Evolutionary conservation across 2,888 invertebrate species (phyloP).

Genomic region (Drosophila sordidula): DNA sequence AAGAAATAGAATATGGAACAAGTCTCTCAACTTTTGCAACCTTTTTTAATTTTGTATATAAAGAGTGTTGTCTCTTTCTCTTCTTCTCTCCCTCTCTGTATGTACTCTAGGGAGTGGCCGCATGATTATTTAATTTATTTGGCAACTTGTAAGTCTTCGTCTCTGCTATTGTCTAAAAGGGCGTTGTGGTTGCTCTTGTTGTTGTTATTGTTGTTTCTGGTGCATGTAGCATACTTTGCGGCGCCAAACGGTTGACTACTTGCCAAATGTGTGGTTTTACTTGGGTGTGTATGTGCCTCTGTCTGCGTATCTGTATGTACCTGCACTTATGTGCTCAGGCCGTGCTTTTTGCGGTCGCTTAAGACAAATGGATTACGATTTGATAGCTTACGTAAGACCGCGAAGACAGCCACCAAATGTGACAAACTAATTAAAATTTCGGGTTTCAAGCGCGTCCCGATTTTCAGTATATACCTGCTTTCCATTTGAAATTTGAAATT

Average conservation of each 20-base stretch:
- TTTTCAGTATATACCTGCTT: slow-evolving; percentile 1
- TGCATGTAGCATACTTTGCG: slow-evolving; percentile 40
- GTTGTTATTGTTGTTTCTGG: slow-evolving; percentile 2
- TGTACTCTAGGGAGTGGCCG: slow-evolving; percentile 8
- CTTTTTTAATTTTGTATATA: too few relatives aligned
- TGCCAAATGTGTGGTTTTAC: slow-evolving; percentile 47
- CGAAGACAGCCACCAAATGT: slow-evolving; percentile 57
- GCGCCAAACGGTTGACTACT: slow-evolving; percentile 30
- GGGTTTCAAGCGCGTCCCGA: slow-evolving; percentile 16
- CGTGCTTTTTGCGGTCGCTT: slow-evolving; percentile 51
- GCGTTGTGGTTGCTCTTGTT: neutral
- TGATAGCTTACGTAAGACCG: slow-evolving; percentile 60
- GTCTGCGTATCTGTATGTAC: neutral
- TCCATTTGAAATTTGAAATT: too few relatives aligned
- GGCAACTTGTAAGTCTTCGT: slow-evolving; percentile 19
- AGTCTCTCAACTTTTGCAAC: too few relatives aligned
- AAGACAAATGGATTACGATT: slow-evolving; percentile 72
- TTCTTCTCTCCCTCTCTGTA: neutral
- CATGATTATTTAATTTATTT: slow-evolving; percentile 53
- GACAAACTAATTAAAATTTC: slow-evolving; percentile 70
- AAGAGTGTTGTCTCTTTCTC: neutral
- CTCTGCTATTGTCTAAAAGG: neutral
- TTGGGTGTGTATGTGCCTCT: neutral
- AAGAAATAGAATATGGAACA: too few relatives aligned
- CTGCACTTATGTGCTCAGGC: neutral